These are phyloP conservation scores for Oryzias melastigma DNA, from an alignment of 2,113 vertebrate genomes.

Conservation along the genomic window DNA sequence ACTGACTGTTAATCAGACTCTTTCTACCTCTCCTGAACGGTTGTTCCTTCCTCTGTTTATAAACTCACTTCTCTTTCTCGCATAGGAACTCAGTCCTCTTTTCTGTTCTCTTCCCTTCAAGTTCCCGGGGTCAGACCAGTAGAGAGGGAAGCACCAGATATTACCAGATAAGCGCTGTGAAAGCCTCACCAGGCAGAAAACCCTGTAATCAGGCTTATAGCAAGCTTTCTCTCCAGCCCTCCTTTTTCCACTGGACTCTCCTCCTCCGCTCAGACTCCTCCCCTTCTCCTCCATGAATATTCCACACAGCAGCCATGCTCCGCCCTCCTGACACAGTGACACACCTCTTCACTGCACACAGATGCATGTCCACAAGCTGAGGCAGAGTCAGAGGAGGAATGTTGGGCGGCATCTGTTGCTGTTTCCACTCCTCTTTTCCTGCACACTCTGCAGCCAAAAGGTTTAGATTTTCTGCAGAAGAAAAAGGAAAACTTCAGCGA, in stretches of 20 bases:
- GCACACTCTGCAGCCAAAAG: neutral
- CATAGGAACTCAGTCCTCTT: conserved; percentile 34
- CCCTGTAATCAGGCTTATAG: conserved; percentile 66
- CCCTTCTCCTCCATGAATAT: conserved; percentile 30
- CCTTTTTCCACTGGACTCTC: conserved; percentile 57
- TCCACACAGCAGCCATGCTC: conserved; percentile 40
- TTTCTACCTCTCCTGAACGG: conserved; percentile 5
- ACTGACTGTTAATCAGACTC: conserved; percentile 2
- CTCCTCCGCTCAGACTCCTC: conserved; percentile 47
- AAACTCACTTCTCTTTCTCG: conserved; percentile 24
- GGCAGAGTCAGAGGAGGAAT: conserved; percentile 70
- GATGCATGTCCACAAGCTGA: conserved; percentile 63
- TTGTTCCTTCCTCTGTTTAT: conserved; percentile 17
- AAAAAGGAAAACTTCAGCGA: neutral
- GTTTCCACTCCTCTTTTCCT: conserved; percentile 32
- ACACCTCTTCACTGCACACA: conserved; percentile 43
- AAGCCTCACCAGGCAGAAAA: conserved; percentile 71
- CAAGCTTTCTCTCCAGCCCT: conserved; percentile 50
- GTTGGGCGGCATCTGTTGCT: conserved; percentile 40
- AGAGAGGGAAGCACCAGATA: conserved; percentile 51
- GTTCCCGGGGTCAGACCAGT: conserved; percentile 49
- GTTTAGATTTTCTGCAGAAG: conserved; percentile 2
- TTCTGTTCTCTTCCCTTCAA: conserved; percentile 32
- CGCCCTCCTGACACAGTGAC: conserved; percentile 28
- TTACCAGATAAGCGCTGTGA: conserved; percentile 66